Evolutionary conservation across 92 coral and sea anemone species (phyloP).

Genomic region (Isaurus tuberculatus): DNA sequence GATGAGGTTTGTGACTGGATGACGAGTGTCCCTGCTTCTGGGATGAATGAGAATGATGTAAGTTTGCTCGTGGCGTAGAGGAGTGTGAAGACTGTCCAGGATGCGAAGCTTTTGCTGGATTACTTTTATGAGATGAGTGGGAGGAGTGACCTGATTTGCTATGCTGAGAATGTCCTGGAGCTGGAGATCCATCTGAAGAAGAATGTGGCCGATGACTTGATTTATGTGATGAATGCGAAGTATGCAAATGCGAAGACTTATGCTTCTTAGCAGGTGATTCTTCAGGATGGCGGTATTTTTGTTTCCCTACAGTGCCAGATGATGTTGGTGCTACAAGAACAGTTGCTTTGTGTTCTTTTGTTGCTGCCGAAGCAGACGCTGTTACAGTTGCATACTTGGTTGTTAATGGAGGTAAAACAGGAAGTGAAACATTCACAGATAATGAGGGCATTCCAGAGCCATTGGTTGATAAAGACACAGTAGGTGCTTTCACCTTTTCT

Average conservation of each 20-base stretch:
- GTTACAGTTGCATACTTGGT: slow-evolving; percentile 90
- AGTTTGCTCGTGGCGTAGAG: slow-evolving; percentile 50
- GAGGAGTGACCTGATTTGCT: slow-evolving; percentile 59
- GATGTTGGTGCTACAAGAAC: slow-evolving; percentile 60
- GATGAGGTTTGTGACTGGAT: slow-evolving; percentile 73
- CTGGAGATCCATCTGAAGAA: slow-evolving; percentile 46
- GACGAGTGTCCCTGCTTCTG: slow-evolving; percentile 69
- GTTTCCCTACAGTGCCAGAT: slow-evolving; percentile 66
- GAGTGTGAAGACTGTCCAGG: slow-evolving; percentile 57
- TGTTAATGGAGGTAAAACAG: slow-evolving; percentile 86
- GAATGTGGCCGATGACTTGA: slow-evolving; percentile 66
- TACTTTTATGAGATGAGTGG: slow-evolving; percentile 75
- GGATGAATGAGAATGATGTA: slow-evolving; percentile 58
- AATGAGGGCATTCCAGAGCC: slow-evolving; percentile 82
- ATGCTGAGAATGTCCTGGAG: slow-evolving; percentile 55
- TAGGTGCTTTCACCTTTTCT: slow-evolving; percentile 65
- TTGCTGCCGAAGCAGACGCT: slow-evolving; percentile 64
- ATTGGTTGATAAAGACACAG: slow-evolving; percentile 75
- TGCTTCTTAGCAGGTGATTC: slow-evolving; percentile 86
- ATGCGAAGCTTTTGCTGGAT: slow-evolving; percentile 56
- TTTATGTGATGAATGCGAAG: slow-evolving; percentile 60
- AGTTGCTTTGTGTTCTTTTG: slow-evolving; percentile 65
- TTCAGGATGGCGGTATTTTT: slow-evolving; percentile 77
- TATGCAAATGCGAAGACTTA: slow-evolving; percentile 76
- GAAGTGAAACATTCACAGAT: slow-evolving; percentile 77